A percentile compares a stretch with the other conserved stretches of the same genome.
These are phyloP conservation scores for Amazona ochrocephala DNA, from an alignment of 2,797 vertebrate genomes.

Conservation along the genomic window DNA sequence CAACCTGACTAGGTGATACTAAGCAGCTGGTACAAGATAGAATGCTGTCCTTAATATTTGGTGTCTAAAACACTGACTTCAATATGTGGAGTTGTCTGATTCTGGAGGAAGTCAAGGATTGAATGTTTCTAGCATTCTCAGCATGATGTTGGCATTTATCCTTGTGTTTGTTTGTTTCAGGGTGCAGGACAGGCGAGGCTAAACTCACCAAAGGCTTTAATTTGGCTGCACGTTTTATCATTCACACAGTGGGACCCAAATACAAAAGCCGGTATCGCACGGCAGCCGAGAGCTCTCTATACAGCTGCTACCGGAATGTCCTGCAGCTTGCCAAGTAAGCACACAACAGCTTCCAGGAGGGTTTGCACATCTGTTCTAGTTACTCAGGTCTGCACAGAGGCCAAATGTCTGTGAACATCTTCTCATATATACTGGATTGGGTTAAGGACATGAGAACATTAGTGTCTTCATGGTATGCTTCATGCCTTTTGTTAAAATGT, in stretches of 20 bases:
- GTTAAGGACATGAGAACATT: fast-evolving
- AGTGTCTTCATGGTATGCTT: fast-evolving
- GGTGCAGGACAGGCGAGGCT: conserved; percentile 94
- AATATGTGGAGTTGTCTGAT: fast-evolving
- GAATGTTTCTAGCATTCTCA: background rate
- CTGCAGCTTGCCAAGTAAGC: conserved; percentile 91
- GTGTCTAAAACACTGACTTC: background rate
- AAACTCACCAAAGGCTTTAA: conserved; percentile 96
- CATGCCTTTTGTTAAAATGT: background rate
- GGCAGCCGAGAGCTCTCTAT: conserved; percentile 94
- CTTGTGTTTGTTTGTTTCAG: conserved; percentile 63
- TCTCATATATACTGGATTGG: fast-evolving
- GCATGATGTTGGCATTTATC: fast-evolving
- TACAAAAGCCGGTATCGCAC: conserved; percentile 95
- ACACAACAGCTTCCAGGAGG: fast-evolving
- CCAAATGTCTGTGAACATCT: background rate
- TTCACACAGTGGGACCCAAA: conserved; percentile 97
- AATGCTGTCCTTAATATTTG: background rate
- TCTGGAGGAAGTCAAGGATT: background rate
- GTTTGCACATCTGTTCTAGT: background rate
- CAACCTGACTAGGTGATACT: background rate
- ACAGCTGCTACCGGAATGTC: conserved; percentile 95
- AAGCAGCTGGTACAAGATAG: background rate
- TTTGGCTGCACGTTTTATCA: conserved; percentile 93
- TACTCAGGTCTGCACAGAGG: fast-evolving